Evolutionary conservation across 1,140 invertebrate genomes (phyloP).

Genomic region (Danaus plexippus): DNA sequence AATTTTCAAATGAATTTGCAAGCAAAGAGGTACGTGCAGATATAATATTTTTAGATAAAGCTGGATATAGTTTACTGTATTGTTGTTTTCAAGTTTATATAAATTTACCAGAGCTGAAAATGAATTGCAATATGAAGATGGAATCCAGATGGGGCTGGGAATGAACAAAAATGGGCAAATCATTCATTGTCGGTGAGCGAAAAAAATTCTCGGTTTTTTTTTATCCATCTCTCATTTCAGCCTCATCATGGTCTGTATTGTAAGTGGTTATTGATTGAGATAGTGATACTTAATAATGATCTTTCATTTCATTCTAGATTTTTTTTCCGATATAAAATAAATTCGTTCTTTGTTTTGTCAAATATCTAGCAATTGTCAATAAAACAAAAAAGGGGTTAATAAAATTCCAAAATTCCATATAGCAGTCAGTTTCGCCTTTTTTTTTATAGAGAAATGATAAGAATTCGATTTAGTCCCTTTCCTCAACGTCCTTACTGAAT

Average conservation of each 20-base stretch:
- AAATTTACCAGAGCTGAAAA: conserved; percentile 18
- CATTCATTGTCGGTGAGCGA: conserved; percentile 15
- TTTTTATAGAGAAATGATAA: conserved; percentile 35
- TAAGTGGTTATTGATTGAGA: background rate
- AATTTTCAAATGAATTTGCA: no score
- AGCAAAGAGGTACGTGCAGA: no score
- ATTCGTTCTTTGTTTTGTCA: conserved; percentile 1
- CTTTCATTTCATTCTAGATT: no score
- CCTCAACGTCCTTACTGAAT: conserved; percentile 54
- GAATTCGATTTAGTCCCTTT: conserved; percentile 62
- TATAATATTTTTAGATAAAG: no score
- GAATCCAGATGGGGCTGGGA: conserved; percentile 20
- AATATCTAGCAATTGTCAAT: background rate
- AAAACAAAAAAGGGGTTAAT: conserved; percentile 11
- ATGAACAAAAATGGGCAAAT: conserved; percentile 18
- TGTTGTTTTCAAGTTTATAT: conserved; percentile 12
- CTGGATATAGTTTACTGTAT: background rate
- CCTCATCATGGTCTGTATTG: conserved; percentile 13
- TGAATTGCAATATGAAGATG: conserved; percentile 22
- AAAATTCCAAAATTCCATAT: conserved; percentile 9
- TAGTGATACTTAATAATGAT: no score
- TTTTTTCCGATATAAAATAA: conserved; percentile 1
- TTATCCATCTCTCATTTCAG: conserved; percentile 8
- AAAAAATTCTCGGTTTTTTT: conserved; percentile 10
- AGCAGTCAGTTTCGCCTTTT: conserved; percentile 22